phyloP scores from a whole-genome alignment of 2,888 invertebrate genomes.

The Sinohyriopsis cumingii region DNA sequence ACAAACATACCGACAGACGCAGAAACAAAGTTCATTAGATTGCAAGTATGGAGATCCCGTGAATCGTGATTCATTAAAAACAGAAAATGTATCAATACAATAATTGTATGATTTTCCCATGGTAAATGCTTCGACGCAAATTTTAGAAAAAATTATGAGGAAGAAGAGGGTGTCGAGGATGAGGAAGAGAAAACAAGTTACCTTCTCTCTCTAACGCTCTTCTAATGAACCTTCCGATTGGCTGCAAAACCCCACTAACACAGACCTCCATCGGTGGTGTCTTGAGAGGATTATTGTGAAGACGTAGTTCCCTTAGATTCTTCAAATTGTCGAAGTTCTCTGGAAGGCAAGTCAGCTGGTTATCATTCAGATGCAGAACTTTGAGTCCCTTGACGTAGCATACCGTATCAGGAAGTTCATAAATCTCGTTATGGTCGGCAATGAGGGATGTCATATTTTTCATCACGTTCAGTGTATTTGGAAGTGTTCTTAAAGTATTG shows the following conservation, averaged over 20 bases:
- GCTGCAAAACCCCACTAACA: constrained; percentile 66
- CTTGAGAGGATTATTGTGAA: constrained; percentile 65
- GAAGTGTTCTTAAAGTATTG: constrained; percentile 59
- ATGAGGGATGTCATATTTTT: constrained; percentile 54
- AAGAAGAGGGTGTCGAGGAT: not conserved
- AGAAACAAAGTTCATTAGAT: too few species aligned
- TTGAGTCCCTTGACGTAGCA: constrained; percentile 54
- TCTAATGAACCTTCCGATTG: constrained; percentile 66
- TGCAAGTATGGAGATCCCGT: too few species aligned
- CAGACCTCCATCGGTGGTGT: constrained; percentile 68
- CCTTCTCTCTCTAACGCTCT: constrained; percentile 64
- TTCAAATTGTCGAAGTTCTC: constrained; percentile 59
- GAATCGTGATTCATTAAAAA: too few species aligned
- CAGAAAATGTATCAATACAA: too few species aligned
- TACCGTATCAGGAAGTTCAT: constrained; percentile 46
- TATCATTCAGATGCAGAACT: constrained; percentile 62
- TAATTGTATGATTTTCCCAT: too few species aligned
- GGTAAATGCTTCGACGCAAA: too few species aligned
- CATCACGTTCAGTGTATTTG: constrained; percentile 57
- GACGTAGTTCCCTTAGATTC: constrained; percentile 58
- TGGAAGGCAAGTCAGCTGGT: constrained; percentile 59
- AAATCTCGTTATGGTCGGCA: constrained; percentile 59
- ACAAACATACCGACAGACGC: too few species aligned
- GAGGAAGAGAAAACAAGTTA: constrained; percentile 17
- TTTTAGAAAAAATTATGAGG: not conserved